Evolutionary conservation across 92 coral and sea anemone genomes (phyloP).

Genomic region (Heliopora coerulea): DNA sequence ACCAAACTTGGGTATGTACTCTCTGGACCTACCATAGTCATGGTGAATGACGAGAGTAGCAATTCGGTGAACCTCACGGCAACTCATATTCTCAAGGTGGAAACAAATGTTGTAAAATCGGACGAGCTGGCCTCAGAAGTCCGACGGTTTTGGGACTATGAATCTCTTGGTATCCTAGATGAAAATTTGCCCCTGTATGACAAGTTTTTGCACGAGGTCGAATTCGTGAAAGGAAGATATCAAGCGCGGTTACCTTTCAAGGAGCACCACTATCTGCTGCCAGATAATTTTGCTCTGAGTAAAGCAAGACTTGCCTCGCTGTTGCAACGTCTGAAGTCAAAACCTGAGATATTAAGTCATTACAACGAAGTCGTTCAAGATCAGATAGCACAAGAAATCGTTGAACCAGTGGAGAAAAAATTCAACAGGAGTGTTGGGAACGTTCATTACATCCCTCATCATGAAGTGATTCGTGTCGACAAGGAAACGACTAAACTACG

Average conservation of each 20-base stretch:
- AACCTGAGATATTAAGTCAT: slow-evolving; percentile 35
- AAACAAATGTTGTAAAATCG: not conserved
- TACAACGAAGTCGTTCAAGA: slow-evolving; percentile 43
- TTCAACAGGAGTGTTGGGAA: not conserved
- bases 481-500: slow-evolving; percentile 22
- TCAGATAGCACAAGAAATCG: slow-evolving; percentile 39
- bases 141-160: slow-evolving; percentile 52
- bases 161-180: slow-evolving; percentile 40
- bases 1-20: slow-evolving; percentile 47
- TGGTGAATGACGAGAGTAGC: not conserved
- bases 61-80: slow-evolving; percentile 28
- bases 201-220: slow-evolving; percentile 33
- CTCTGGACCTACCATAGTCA: slow-evolving; percentile 43
- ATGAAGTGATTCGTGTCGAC: slow-evolving; percentile 34
- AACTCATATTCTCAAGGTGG: slow-evolving; percentile 42
- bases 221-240: slow-evolving; percentile 44
- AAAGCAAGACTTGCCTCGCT: slow-evolving; percentile 3
- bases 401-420: slow-evolving; percentile 38
- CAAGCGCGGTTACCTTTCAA: slow-evolving; percentile 29
- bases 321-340: slow-evolving; percentile 2
- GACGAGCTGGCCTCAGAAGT: slow-evolving; percentile 13
- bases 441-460: slow-evolving; percentile 6
- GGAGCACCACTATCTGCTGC: slow-evolving; percentile 34
- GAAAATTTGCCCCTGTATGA: slow-evolving; percentile 41
- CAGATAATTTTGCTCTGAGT: slow-evolving; percentile 45